These are phyloP conservation scores for Trichomycterus rosablanca DNA, from an alignment of 2,113 vertebrate genomes.

Conservation along the genomic window DNA sequence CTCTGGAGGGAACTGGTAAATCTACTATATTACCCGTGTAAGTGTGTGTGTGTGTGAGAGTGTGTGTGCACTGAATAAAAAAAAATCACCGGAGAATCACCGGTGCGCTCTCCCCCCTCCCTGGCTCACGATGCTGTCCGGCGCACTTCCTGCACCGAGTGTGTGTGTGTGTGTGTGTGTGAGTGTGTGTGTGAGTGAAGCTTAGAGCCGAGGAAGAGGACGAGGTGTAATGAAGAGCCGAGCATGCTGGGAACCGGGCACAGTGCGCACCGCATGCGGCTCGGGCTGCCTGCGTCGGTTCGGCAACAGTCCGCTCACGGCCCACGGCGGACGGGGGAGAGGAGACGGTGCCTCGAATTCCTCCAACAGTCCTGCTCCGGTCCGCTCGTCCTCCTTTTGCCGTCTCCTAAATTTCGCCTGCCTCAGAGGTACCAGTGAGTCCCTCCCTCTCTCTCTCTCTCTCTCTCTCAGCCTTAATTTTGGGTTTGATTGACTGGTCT, in stretches of 20 bases:
- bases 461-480: background rate
- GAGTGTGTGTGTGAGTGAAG: conserved; percentile 52
- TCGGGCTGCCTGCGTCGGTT: conserved; percentile 87
- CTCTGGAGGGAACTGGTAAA: background rate
- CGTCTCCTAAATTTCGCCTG: conserved; percentile 48
- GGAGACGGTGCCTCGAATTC: conserved; percentile 36
- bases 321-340: conserved; percentile 31
- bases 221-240: conserved; percentile 84
- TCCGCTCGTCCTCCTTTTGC: conserved; percentile 46
- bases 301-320: conserved; percentile 80
- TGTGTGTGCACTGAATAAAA: conserved; percentile 56
- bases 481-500: conserved; percentile 23
- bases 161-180: conserved; percentile 39
- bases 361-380: conserved; percentile 38
- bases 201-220: conserved; percentile 52
- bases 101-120: conserved; percentile 40
- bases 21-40: background rate
- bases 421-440: conserved; percentile 48
- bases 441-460: conserved; percentile 13
- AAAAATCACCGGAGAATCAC: conserved; percentile 52
- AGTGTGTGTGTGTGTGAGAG: conserved; percentile 21
- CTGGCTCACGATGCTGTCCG: conserved; percentile 64
- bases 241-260: conserved; percentile 87
- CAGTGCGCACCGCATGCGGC: conserved; percentile 85
- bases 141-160: conserved; percentile 42